These are phyloP conservation scores for Chrysolina haemoptera DNA, from an alignment of 2,888 invertebrate genomes.

Conservation along the genomic window DNA sequence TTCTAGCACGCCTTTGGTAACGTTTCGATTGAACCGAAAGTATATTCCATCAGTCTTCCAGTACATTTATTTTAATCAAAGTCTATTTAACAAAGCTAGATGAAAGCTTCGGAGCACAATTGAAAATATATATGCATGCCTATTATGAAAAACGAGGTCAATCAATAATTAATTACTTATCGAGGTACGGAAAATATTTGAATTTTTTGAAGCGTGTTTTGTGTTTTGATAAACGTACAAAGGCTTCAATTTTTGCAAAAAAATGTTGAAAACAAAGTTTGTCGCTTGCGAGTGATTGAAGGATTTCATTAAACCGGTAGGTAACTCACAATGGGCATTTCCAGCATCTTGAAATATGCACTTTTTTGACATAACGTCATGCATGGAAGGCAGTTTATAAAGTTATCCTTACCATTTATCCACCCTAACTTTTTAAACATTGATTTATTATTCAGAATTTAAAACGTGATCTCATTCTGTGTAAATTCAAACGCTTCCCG, in stretches of 20 bases:
- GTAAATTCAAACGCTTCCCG: too few species aligned
- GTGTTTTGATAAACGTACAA: slow-evolving; percentile 34
- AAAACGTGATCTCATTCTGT: too few species aligned
- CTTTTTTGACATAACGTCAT: too few species aligned
- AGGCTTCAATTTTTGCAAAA: slow-evolving; percentile 34
- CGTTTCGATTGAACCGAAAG: slow-evolving; percentile 30
- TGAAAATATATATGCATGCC: slow-evolving; percentile 33
- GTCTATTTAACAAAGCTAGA: slow-evolving; percentile 37
- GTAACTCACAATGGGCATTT: too few species aligned
- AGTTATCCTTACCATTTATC: too few species aligned
- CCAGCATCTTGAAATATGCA: too few species aligned
- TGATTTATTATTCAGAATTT: too few species aligned
- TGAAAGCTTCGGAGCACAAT: slow-evolving; percentile 29
- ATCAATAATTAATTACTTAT: slow-evolving; percentile 46
- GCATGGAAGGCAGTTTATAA: too few species aligned
- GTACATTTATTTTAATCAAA: slow-evolving; percentile 44
- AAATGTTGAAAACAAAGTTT: slow-evolving; percentile 26
- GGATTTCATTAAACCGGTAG: slow-evolving; percentile 27
- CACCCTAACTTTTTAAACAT: too few species aligned
- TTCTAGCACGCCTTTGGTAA: background rate
- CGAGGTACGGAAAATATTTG: slow-evolving; percentile 37
- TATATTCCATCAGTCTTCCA: slow-evolving; percentile 39
- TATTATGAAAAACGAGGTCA: slow-evolving; percentile 40
- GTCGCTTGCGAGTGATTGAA: background rate
- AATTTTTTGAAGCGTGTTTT: slow-evolving; percentile 38